Conservation (phyloP, 2,113 vertebrate species). For the Nerophis ophidion region DNA sequence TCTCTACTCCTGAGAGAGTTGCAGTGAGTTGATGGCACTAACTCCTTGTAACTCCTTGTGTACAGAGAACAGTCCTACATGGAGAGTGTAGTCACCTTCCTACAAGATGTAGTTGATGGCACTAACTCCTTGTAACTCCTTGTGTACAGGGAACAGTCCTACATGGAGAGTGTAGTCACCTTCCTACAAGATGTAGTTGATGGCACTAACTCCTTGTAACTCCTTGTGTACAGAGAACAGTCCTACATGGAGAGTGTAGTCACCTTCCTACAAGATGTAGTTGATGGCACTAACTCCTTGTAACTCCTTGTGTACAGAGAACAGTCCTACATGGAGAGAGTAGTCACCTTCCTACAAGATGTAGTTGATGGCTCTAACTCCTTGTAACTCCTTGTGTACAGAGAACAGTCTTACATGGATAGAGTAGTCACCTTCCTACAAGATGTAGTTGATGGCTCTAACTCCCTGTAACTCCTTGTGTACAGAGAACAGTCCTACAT, state of each 20-base stretch:
- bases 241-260: constrained; percentile 99
- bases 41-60: constrained; percentile 19
- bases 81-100: constrained; percentile 97
- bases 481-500: constrained; percentile 94
- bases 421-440: constrained; percentile 97
- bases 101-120: constrained; percentile 97
- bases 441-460: constrained; percentile 87
- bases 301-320: constrained; percentile 72
- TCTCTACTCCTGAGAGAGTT: too few species aligned
- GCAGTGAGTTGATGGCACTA: neutral
- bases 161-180: constrained; percentile 98
- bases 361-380: constrained; percentile 78
- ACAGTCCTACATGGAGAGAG: constrained; percentile 98
- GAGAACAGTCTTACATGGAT: constrained; percentile 98
- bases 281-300: constrained; percentile 49
- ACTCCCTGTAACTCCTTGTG: constrained; percentile 21
- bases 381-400: constrained; percentile 48
- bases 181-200: constrained; percentile 97
- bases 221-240: constrained; percentile 79
- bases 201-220: neutral
- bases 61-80: constrained; percentile 94
- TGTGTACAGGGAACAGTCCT: constrained; percentile 87
- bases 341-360: constrained; percentile 96
- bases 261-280: constrained; percentile 96
- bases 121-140: neutral